Evolutionary conservation across 2,797 vertebrate species (phyloP).

Genomic region (Semaprochilodus insignis): DNA sequence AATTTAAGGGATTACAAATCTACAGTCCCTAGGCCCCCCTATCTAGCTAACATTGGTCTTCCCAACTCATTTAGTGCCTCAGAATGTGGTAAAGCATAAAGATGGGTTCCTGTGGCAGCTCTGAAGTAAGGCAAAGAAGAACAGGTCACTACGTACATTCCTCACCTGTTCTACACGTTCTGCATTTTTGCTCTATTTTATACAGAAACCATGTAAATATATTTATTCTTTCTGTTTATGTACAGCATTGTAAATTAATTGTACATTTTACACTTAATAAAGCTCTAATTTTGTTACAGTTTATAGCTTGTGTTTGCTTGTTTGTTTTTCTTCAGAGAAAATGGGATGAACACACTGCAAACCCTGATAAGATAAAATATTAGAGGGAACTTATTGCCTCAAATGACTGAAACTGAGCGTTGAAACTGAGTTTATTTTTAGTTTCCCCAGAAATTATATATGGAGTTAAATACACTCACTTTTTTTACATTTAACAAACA

Average conservation of each 20-base stretch:
- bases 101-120: background rate
- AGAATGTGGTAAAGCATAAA: background rate
- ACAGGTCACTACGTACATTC: slow-evolving; percentile 8
- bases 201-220: slow-evolving; percentile 57
- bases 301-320: background rate
- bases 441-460: too few species aligned
- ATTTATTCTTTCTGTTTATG: slow-evolving; percentile 57
- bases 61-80: background rate
- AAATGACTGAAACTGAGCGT: too few species aligned
- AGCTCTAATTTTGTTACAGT: slow-evolving; percentile 58
- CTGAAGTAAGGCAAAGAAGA: background rate
- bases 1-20: too few species aligned
- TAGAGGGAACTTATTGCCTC: too few species aligned
- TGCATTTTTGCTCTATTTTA: slow-evolving; percentile 23
- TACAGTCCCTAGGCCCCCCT: too few species aligned
- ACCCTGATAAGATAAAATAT: too few species aligned
- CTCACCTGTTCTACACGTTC: background rate
- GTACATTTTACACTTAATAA: slow-evolving; percentile 53
- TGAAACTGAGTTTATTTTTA: too few species aligned
- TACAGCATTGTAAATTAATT: slow-evolving; percentile 58
- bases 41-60: background rate
- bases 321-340: background rate
- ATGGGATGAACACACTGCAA: too few species aligned
- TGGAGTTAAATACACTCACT: too few species aligned
- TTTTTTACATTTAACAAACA: too few species aligned